Conservation (phyloP, 2,113 vertebrate species). For the Coregonus clupeaformis region DNA sequence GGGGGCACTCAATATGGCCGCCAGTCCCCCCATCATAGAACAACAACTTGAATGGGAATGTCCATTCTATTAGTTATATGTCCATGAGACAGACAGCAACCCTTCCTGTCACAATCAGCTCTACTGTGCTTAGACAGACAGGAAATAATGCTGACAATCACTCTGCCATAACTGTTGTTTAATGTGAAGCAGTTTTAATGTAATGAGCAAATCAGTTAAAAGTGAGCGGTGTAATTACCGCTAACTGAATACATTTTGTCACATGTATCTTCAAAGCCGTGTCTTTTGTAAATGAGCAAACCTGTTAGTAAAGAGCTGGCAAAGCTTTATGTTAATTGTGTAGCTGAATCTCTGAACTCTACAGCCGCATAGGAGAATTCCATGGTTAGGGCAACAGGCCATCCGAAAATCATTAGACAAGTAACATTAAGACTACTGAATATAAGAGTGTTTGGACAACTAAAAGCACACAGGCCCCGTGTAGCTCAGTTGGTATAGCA, state of each 20-base stretch:
- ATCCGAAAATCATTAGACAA: constrained; percentile 58
- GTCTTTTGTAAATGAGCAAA: constrained; percentile 30
- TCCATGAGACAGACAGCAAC: constrained; percentile 21
- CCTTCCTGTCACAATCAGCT: constrained; percentile 17
- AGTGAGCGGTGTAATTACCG: constrained; percentile 3
- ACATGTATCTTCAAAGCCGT: constrained; percentile 23
- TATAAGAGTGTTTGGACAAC: constrained; percentile 59
- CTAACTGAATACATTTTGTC: constrained; percentile 31
- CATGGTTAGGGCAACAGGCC: constrained; percentile 28
- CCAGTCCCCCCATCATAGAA: too few species aligned
- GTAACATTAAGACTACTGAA: constrained; percentile 59
- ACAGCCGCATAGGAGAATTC: constrained; percentile 52
- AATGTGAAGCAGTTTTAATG: constrained; percentile 20
- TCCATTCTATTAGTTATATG: too few species aligned
- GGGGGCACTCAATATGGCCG: too few species aligned
- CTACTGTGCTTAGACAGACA: neutral
- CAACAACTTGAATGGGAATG: too few species aligned
- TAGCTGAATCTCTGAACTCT: constrained; percentile 34
- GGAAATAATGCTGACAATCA: constrained; percentile 17
- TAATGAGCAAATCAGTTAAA: constrained; percentile 15
- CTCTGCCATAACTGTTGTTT: constrained; percentile 36
- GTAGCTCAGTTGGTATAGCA: too few species aligned
- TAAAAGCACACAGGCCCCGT: too few species aligned
- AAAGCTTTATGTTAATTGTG: constrained; percentile 40
- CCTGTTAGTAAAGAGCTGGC: constrained; percentile 39